Evolutionary conservation across 2,113 vertebrate genomes (phyloP), one percentile per base, ranked within the genome.

Genomic region (Trichomycterus rosablanca): DNA sequence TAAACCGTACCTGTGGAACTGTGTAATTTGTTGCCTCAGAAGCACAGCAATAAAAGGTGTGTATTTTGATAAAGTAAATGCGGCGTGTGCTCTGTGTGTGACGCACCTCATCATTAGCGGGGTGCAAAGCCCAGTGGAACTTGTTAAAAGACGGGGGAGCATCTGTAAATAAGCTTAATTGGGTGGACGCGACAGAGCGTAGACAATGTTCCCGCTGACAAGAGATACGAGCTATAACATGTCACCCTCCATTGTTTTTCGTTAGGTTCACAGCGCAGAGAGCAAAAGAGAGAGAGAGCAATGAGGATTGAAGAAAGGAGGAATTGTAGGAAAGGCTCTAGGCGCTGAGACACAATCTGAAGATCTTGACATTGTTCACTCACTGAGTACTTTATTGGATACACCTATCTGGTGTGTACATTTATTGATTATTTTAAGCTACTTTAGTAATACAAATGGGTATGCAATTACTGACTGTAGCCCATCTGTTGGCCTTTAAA

Each of bases 161-260:
- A 24, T 30, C 59, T 46, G 86, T 87, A 89, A 89, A 87, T 87
- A 89, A 89, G 84, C 84, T 86, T 89, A 89, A 89, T 89, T 87
- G 84, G 86, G 67, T 46, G 72, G 57, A 84, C 83, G 83, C 86
- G 87, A 86, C 86, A 87, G 77, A 78, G 19, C 70, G 55, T 20
- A 72, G 52, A 77, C 77, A 73, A 83, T 81, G 82, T 80, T 68
- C 67, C 55, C 59, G 34, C 73, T 86, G 81, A 86, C 80, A 79
- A 22, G 67, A 55, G 75, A 75, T 78, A 74, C 23, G 12, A 79
- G 67, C 73, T 39, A 42, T 57, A 79, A 80, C 76, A 75, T 74
- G 68, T 78, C 59, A 64, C 34, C 60, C 63, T 63, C 69, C 60
- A 64, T 76, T 74, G 64, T 57, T 49, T 67, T 77, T 81, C 72